phyloP scores from a whole-genome alignment of 2,888 invertebrate species.

The Omphaloscelis lunosa region DNA sequence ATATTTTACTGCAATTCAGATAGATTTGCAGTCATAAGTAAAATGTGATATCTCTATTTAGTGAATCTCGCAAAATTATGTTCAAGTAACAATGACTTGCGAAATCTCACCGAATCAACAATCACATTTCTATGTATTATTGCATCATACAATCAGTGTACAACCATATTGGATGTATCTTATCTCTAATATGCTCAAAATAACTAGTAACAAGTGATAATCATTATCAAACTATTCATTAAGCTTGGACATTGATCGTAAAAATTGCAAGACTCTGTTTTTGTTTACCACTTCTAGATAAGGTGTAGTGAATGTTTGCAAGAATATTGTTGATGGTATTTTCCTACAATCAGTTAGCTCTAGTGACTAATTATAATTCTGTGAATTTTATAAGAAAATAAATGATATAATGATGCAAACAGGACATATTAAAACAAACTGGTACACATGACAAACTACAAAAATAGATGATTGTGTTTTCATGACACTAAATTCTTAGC shows the following conservation, averaged over 20 bases:
- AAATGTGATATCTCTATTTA: conserved; percentile 7
- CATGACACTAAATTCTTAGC: conserved; percentile 22
- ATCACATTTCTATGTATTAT: conserved; percentile 69
- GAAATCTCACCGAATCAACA: conserved; percentile 33
- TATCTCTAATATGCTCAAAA: conserved; percentile 66
- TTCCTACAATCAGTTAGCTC: conserved; percentile 38
- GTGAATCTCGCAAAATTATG: neutral
- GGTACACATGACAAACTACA: conserved; percentile 16
- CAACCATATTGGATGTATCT: conserved; percentile 67
- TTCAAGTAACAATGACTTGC: conserved; percentile 45
- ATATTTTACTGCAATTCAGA: neutral
- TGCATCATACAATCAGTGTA: conserved; percentile 74
- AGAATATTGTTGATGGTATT: conserved; percentile 54
- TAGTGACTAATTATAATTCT: conserved; percentile 43
- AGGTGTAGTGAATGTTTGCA: conserved; percentile 48
- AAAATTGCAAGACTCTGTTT: conserved; percentile 60
- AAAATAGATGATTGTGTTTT: conserved; percentile 24
- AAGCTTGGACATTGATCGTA: conserved; percentile 59
- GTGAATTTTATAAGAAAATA: conserved; percentile 25
- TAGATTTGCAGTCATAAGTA: neutral
- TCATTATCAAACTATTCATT: conserved; percentile 68
- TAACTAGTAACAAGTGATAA: conserved; percentile 62
- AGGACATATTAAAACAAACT: conserved; percentile 28
- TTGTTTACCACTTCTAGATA: conserved; percentile 68
- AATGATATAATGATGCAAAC: conserved; percentile 16